Conservation (phyloP, 2,113 vertebrate genomes). For the Chinchilla lanigera region DNA sequence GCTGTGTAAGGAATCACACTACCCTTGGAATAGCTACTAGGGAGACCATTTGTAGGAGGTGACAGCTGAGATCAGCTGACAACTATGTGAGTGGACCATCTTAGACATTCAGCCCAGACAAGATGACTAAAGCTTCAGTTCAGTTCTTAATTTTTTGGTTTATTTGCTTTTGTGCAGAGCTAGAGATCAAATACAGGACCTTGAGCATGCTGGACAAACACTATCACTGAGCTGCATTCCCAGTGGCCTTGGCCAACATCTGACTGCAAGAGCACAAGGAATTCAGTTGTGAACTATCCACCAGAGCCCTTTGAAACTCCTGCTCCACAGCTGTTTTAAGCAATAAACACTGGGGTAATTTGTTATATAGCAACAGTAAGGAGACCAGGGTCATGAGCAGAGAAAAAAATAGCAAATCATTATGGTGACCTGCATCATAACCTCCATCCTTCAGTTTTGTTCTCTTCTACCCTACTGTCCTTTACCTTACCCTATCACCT, state of each 20-base stretch:
- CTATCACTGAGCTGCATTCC: neutral
- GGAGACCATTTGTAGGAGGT: neutral
- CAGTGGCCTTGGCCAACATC: neutral
- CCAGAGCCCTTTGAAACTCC: neutral
- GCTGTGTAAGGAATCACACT: neutral
- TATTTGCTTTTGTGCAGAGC: neutral
- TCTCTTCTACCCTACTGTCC: neutral
- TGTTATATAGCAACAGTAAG: neutral
- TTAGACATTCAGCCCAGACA: neutral
- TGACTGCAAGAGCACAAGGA: neutral
- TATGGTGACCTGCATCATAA: neutral
- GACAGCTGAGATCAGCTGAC: neutral
- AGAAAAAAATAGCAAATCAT: neutral
- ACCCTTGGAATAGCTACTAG: neutral
- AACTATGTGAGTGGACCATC: neutral
- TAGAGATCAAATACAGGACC: neutral
- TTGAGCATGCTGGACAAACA: neutral
- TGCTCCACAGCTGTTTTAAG: neutral
- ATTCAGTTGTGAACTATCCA: neutral
- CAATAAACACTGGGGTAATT: neutral
- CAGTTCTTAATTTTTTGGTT: neutral
- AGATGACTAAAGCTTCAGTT: conserved; percentile 4
- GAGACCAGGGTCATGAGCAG: neutral
- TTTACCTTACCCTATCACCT: neutral
- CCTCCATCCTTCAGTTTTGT: neutral